Conservation (phyloP, 2,888 invertebrate genomes). For the Isotomurus palustris region DNA sequence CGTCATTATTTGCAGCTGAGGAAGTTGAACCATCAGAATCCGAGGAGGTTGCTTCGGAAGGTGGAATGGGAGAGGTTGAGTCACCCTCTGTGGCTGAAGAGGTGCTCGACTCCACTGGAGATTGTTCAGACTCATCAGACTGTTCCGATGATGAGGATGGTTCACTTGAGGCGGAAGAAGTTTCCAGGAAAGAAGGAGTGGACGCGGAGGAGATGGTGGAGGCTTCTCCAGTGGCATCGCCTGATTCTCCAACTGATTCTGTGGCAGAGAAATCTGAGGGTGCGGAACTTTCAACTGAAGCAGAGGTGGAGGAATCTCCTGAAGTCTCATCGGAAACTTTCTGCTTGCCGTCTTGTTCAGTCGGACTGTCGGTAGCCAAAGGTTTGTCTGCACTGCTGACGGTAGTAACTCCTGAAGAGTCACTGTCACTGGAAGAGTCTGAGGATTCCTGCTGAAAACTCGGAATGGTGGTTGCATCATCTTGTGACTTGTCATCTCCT, state of each 20-base stretch:
- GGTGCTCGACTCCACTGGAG: neutral
- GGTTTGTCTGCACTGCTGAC: too few relatives aligned
- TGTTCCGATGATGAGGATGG: neutral
- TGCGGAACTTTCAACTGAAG: too few relatives aligned
- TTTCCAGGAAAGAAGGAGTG: neutral
- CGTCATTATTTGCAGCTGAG: neutral
- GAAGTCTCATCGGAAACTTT: too few relatives aligned
- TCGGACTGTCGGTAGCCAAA: too few relatives aligned
- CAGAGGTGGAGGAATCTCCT: too few relatives aligned
- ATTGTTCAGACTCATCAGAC: neutral
- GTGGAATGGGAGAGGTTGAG: neutral
- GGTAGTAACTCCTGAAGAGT: too few relatives aligned
- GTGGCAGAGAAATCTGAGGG: too few relatives aligned
- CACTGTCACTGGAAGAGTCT: too few relatives aligned
- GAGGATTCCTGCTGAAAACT: too few relatives aligned
- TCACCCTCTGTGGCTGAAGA: neutral
- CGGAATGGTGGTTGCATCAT: too few relatives aligned
- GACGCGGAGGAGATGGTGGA: neutral
- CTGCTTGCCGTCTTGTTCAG: too few relatives aligned
- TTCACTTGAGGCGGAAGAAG: neutral
- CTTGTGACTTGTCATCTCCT: too few relatives aligned
- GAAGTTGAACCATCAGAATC: neutral
- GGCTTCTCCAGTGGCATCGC: constrained; percentile 4
- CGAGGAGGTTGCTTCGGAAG: neutral
- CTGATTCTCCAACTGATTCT: constrained; percentile 14